Evolutionary conservation across 92 coral and sea anemone genomes (phyloP), one percentile per base, ranked within the genome.

Genomic region (Epizoanthus rinbou): DNA sequence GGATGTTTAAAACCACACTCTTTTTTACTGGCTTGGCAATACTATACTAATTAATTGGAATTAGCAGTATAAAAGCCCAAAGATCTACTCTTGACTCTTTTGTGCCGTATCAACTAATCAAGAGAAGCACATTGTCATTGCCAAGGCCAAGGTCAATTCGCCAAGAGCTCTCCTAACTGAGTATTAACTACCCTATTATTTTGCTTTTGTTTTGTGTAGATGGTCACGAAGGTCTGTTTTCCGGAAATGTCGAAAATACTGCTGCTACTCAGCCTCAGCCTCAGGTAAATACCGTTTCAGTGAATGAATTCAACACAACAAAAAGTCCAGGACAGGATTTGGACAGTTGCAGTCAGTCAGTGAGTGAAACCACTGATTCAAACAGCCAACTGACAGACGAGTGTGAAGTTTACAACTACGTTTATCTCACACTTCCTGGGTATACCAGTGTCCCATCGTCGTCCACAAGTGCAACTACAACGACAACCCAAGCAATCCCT

Each of bases 311-410:
- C 63, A 78, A 18, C 64, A 41, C 14, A 17, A 57, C 28, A 22
- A 78, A 78, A 65, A 41, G 17, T 62, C 59, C 37, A 4, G 82
- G 17, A 41, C 71, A 65, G 28, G 82, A 78, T 39, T 43, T 78
- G 57, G 57, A 62, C 69, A 63, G 19, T 62, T 78, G 82, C 43
- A 78, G 71, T 22, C 82, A 60, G 71, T 78, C 82, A 60, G 69
- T 23, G 58, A 78, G 82, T 78, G 82, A 78, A 78, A 62, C 71
- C 14, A 39, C 39, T 23, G 82, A 63, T 63, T 78, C 82, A 62
- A 78, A 53, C 72, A 60, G 82, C 71, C 82, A 78, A 43, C 59
- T 60, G 23, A 62, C 82, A 31, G 82, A 78, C 59, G 82, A 78
- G 8, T 25, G 82, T 62, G 82, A 78, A 41, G 56, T 78, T 14